phyloP scores from a whole-genome alignment of 2,113 vertebrate species.

The Triplophysa tibetana region DNA sequence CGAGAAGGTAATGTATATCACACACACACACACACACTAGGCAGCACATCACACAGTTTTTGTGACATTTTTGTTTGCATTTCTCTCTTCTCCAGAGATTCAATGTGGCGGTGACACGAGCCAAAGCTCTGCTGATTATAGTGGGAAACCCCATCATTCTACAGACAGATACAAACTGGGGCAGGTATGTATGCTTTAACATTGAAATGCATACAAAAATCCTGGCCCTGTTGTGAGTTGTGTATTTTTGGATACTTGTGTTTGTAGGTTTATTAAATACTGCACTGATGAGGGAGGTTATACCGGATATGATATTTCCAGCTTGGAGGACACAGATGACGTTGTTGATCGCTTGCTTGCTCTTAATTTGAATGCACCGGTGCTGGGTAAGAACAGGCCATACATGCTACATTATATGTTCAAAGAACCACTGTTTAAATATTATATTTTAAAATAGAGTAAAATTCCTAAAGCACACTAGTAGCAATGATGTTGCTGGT shows the following conservation, averaged over 20 bases:
- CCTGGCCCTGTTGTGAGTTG: neutral
- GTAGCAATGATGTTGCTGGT: too few relatives aligned
- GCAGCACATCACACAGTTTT: neutral
- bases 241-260: neutral
- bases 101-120: slow-evolving; percentile 92
- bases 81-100: slow-evolving; percentile 77
- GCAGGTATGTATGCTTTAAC: slow-evolving; percentile 61
- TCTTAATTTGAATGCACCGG: slow-evolving; percentile 55
- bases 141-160: slow-evolving; percentile 88
- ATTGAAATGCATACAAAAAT: neutral
- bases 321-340: slow-evolving; percentile 24
- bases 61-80: neutral
- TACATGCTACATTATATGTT: neutral
- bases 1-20: slow-evolving; percentile 79
- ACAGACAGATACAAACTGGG: slow-evolving; percentile 78
- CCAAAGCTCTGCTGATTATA: slow-evolving; percentile 88
- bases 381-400: slow-evolving; percentile 60
- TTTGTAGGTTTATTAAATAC: slow-evolving; percentile 81
- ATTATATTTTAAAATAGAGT: too few relatives aligned
- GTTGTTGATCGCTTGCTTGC: slow-evolving; percentile 44
- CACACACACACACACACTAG: neutral
- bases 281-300: slow-evolving; percentile 75
- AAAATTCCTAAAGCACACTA: too few relatives aligned
- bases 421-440: too few relatives aligned
- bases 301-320: slow-evolving; percentile 64